Percentiles rank a stretch among this genome's conserved stretches.
These are phyloP conservation scores for Lamprotornis superbus DNA, from an alignment of 2,113 vertebrate genomes.

Conservation along the genomic window DNA sequence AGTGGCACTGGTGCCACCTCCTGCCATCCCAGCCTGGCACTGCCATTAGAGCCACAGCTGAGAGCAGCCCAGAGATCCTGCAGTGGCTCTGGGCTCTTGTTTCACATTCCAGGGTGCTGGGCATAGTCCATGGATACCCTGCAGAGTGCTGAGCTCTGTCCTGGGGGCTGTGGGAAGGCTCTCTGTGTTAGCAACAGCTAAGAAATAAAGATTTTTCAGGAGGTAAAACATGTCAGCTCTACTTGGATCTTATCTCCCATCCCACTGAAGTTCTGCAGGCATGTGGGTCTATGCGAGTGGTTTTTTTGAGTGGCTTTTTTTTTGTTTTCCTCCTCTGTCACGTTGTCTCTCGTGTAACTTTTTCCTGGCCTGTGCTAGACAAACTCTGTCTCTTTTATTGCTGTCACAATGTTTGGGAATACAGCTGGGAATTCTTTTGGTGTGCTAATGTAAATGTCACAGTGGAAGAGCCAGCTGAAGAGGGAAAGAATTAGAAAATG, in stretches of 20 bases:
- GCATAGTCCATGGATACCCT: fast-evolving
- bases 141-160: fast-evolving
- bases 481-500: neutral
- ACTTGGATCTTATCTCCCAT: neutral
- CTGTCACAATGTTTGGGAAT: neutral
- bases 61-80: neutral
- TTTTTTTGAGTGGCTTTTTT: no score
- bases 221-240: neutral
- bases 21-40: neutral
- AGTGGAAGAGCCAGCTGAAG: neutral
- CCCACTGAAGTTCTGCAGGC: neutral
- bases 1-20: neutral
- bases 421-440: neutral
- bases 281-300: neutral
- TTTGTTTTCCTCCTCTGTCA: neutral
- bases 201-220: neutral
- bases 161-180: neutral
- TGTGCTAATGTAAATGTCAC: neutral
- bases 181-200: neutral
- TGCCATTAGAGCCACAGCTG: neutral
- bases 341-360: neutral
- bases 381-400: neutral
- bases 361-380: neutral
- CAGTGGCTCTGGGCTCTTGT: neutral
- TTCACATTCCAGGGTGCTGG: neutral